Evolutionary conservation across 2,888 invertebrate genomes (phyloP).

Genomic region (Tiliacea citrago): DNA sequence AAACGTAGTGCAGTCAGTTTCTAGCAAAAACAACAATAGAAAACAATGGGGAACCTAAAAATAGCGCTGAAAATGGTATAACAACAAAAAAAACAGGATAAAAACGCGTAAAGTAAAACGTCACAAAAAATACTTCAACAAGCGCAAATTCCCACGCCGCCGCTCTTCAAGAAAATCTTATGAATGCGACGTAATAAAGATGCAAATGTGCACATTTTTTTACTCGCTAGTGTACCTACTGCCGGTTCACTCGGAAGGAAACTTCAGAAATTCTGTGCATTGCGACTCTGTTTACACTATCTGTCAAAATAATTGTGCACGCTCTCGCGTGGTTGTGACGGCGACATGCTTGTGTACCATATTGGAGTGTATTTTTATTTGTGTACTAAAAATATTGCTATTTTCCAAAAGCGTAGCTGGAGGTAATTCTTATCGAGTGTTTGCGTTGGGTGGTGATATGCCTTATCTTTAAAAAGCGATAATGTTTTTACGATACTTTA

Average conservation of each 20-base stretch:
- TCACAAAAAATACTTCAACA: constrained; percentile 39
- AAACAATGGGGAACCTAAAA: constrained; percentile 26
- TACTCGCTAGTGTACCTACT: constrained; percentile 35
- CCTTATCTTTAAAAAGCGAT: not conserved
- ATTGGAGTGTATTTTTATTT: constrained; percentile 19
- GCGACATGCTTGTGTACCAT: constrained; percentile 24
- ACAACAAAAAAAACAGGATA: constrained; percentile 22
- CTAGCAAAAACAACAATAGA: not conserved
- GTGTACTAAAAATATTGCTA: constrained; percentile 16
- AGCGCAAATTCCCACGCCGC: constrained; percentile 42
- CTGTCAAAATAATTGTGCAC: constrained; percentile 64
- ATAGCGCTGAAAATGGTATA: constrained; percentile 11
- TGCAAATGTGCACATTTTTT: constrained; percentile 59
- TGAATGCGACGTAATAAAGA: constrained; percentile 60
- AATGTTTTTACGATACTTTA: not conserved
- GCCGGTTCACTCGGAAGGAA: constrained; percentile 50
- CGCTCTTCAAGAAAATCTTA: constrained; percentile 58
- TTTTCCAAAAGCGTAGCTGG: not conserved
- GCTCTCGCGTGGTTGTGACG: constrained; percentile 30
- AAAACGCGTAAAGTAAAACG: constrained; percentile 37
- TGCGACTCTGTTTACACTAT: constrained; percentile 58
- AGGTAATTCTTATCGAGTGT: constrained; percentile 3
- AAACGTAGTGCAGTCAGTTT: not conserved
- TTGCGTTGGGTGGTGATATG: not conserved
- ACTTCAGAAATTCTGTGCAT: constrained; percentile 55